These are phyloP conservation scores for Sternotherus odoratus DNA, from an alignment of 2,797 vertebrate species.

Conservation along the genomic window DNA sequence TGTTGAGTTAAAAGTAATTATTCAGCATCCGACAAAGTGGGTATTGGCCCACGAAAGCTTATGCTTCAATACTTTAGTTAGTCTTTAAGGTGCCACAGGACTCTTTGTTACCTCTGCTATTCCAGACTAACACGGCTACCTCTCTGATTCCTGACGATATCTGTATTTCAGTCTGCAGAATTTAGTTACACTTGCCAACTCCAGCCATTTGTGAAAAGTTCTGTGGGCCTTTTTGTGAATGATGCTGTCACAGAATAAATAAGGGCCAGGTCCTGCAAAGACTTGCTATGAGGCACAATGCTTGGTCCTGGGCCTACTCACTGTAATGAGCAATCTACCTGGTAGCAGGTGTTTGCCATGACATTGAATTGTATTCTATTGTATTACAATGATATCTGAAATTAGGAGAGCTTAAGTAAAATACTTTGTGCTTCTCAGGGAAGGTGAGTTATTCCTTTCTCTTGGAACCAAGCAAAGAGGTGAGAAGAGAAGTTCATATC, in stretches of 20 bases:
- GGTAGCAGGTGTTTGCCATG: not conserved
- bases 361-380: not conserved
- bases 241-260: not conserved
- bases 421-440: not conserved
- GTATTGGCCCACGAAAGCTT: too few relatives aligned
- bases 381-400: not conserved
- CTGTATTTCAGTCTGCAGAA: not conserved
- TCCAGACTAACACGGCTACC: too few relatives aligned
- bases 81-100: too few relatives aligned
- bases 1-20: too few relatives aligned
- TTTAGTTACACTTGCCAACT: not conserved
- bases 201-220: not conserved
- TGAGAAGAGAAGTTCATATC: not conserved
- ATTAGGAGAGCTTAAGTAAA: not conserved
- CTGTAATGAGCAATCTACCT: not conserved
- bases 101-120: too few relatives aligned
- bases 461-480: not conserved
- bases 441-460: not conserved
- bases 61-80: too few relatives aligned
- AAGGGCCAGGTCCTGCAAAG: rapidly evolving
- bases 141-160: not conserved
- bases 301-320: not conserved
- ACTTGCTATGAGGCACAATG: not conserved
- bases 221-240: not conserved
- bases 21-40: too few relatives aligned